Conservation (phyloP, 2,797 vertebrate species). For the Bryconaethiops microstoma region DNA sequence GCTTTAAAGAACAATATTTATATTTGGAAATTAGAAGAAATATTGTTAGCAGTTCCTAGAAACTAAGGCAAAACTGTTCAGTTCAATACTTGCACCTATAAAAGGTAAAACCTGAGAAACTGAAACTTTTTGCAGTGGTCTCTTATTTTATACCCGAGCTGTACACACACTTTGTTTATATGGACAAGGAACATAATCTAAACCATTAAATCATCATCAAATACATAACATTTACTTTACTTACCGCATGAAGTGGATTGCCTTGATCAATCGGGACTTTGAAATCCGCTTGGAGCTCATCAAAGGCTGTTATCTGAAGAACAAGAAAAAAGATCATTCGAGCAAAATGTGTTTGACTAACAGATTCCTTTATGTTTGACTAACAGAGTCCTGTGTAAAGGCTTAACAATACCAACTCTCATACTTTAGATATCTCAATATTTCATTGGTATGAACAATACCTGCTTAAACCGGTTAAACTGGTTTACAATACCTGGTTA, state of each 20-base stretch:
- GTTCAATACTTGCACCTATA: too few species aligned
- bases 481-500: not conserved
- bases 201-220: not conserved
- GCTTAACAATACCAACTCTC: not conserved
- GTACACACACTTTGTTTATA: constrained; percentile 4
- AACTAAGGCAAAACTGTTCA: too few species aligned
- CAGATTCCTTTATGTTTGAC: not conserved
- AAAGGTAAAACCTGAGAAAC: too few species aligned
- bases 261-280: constrained; percentile 97
- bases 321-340: constrained; percentile 42
- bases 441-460: not conserved
- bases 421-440: not conserved
- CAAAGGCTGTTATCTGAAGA: constrained; percentile 94
- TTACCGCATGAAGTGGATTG: constrained; percentile 93
- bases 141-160: too few species aligned
- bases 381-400: not conserved
- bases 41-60: too few species aligned
- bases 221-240: constrained; percentile 59
- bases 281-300: constrained; percentile 96
- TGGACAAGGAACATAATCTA: not conserved
- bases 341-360: not conserved
- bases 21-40: too few species aligned
- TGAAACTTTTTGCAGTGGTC: too few species aligned
- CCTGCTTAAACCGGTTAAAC: too few species aligned
- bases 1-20: too few species aligned